Evolutionary conservation across 1,140 invertebrate genomes (phyloP).

Genomic region (Bacillus rossius): DNA sequence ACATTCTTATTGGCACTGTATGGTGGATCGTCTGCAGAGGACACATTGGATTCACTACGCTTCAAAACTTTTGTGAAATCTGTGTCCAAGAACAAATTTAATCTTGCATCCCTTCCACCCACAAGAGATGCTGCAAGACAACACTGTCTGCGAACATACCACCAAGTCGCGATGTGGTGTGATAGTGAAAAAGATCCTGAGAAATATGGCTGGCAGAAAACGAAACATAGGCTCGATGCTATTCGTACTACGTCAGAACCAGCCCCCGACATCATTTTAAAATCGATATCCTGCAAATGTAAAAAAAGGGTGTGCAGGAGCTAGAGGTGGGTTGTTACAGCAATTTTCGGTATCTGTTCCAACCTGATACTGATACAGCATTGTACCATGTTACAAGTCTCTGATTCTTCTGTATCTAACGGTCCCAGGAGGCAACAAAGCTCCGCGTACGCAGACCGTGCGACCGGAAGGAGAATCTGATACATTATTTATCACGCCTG

Average conservation of each 20-base stretch:
- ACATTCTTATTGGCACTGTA: background rate
- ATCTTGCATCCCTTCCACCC: background rate
- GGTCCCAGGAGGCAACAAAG: too few relatives aligned
- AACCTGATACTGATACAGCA: too few relatives aligned
- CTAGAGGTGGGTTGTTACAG: too few relatives aligned
- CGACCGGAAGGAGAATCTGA: too few relatives aligned
- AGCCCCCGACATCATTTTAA: background rate
- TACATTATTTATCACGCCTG: too few relatives aligned
- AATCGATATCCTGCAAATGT: background rate
- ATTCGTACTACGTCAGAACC: background rate
- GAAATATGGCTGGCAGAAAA: background rate
- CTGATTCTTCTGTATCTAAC: too few relatives aligned
- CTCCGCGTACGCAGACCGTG: too few relatives aligned
- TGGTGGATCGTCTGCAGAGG: background rate
- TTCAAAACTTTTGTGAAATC: background rate
- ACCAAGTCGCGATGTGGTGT: background rate
- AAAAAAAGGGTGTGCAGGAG: background rate
- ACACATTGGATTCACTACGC: background rate
- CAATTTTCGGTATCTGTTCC: too few relatives aligned
- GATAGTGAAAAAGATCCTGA: background rate
- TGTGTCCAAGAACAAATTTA: background rate
- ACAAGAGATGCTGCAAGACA: constrained; percentile 1
- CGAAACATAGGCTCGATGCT: background rate
- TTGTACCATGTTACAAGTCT: too few relatives aligned
- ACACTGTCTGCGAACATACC: background rate